A percentile compares a stretch with the other conserved stretches of the same genome.
Conservation (phyloP, 2,888 invertebrate species). For the Pomacea canaliculata region DNA sequence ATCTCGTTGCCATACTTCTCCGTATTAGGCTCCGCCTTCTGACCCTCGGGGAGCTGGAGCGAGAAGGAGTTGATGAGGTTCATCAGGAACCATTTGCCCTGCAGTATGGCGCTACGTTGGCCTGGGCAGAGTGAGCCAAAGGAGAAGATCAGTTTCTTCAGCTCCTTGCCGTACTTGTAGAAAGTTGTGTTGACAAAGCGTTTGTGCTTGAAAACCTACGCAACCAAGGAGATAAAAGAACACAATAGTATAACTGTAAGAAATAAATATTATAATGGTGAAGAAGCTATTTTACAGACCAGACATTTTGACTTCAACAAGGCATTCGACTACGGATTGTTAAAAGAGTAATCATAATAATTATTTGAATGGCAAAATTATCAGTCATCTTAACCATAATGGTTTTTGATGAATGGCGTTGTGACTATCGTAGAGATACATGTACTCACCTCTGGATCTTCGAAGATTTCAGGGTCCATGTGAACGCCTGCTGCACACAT, state of each 20-base stretch:
- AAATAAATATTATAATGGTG: no score
- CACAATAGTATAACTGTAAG: no score
- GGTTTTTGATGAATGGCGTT: no score
- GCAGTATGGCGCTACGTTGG: slow-evolving; percentile 64
- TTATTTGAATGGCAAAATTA: no score
- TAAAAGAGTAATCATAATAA: no score
- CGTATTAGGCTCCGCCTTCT: slow-evolving; percentile 58
- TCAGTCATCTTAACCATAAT: no score
- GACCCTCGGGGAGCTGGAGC: slow-evolving; percentile 56
- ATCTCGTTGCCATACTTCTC: slow-evolving; percentile 69
- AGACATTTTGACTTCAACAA: no score
- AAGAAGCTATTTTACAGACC: no score
- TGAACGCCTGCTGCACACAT: slow-evolving; percentile 70
- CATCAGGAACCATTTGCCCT: slow-evolving; percentile 67
- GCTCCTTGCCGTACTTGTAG: slow-evolving; percentile 62
- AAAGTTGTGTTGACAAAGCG: slow-evolving; percentile 66
- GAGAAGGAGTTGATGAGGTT: slow-evolving; percentile 62
- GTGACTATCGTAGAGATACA: no score
- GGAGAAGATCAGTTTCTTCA: slow-evolving; percentile 65
- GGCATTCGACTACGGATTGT: no score
- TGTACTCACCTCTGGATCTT: slow-evolving; percentile 64
- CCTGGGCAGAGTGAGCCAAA: slow-evolving; percentile 69
- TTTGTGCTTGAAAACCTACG: slow-evolving; percentile 67
- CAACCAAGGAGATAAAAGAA: slow-evolving; percentile 5
- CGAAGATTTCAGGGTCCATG: slow-evolving; percentile 68